Percentiles rank a stretch among this genome's conserved stretches.
phyloP scores from a whole-genome alignment of 2,888 invertebrate species.

The Drosophila greeni region DNA sequence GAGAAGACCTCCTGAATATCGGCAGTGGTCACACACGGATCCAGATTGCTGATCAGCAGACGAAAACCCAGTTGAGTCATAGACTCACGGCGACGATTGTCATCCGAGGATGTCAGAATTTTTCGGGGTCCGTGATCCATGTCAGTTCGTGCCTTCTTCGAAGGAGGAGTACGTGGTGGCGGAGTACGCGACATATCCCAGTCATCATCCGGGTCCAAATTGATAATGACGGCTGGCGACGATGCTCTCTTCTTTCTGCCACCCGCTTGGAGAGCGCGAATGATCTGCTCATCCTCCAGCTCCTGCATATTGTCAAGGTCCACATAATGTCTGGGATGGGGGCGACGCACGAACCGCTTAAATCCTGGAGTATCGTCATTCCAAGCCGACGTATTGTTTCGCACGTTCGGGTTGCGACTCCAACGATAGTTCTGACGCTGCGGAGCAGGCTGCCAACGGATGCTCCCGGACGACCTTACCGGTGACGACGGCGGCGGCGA shows the following conservation, averaged over 20 bases:
- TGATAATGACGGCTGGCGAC: background rate
- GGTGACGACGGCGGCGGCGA: constrained; percentile 24
- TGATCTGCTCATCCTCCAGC: constrained; percentile 74
- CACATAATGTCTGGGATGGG: constrained; percentile 65
- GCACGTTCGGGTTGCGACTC: constrained; percentile 36
- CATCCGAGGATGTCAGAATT: constrained; percentile 71
- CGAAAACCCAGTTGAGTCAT: constrained; percentile 83
- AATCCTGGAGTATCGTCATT: constrained; percentile 6
- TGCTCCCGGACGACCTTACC: constrained; percentile 36
- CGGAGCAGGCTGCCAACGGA: background rate
- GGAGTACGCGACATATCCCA: constrained; percentile 19
- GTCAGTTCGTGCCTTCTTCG: constrained; percentile 63
- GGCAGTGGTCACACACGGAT: constrained; percentile 90
- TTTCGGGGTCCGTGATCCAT: constrained; percentile 65
- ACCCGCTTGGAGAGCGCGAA: constrained; percentile 48
- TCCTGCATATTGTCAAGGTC: constrained; percentile 78
- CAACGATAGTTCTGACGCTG: background rate
- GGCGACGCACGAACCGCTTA: background rate
- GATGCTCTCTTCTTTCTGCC: constrained; percentile 11
- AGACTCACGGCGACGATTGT: constrained; percentile 56
- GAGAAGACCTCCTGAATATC: constrained; percentile 96
- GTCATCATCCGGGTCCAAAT: constrained; percentile 24
- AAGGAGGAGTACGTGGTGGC: background rate
- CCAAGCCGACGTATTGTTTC: constrained; percentile 1
- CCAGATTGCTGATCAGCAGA: constrained; percentile 94